These are phyloP conservation scores for Callosobruchus maculatus DNA, from an alignment of 2,888 invertebrate genomes.

Conservation along the genomic window DNA sequence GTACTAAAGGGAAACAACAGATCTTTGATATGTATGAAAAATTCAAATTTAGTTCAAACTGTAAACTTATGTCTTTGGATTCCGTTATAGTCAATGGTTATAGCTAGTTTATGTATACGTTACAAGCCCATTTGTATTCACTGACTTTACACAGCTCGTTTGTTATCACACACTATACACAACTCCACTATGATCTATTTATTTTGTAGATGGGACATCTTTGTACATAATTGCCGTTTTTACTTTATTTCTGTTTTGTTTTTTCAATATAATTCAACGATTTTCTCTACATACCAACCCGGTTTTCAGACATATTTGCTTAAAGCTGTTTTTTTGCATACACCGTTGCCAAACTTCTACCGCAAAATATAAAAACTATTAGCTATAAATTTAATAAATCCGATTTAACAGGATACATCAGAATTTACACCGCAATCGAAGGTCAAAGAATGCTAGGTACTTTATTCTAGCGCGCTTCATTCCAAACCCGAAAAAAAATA, in stretches of 20 bases:
- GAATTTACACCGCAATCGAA: too few species aligned
- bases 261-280: background rate
- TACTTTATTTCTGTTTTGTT: background rate
- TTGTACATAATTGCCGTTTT: background rate
- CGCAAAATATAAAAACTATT: too few species aligned
- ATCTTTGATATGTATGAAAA: background rate
- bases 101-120: background rate
- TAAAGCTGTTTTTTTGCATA: background rate
- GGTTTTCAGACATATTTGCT: background rate
- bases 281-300: background rate
- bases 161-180: background rate
- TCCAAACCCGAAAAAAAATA: too few species aligned
- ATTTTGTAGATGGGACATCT: background rate
- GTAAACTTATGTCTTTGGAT: background rate
- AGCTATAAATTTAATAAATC: too few species aligned
- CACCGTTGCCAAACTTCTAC: background rate
- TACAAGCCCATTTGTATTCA: background rate
- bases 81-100: too few species aligned
- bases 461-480: too few species aligned
- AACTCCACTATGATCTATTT: background rate
- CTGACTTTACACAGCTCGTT: background rate
- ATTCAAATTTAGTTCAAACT: background rate
- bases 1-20: background rate
- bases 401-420: too few species aligned
- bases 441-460: too few species aligned